A percentile compares a stretch with the other conserved stretches of the same genome.
Conservation (phyloP, 2,797 vertebrate genomes). For the Sebastes taczanowskii region DNA sequence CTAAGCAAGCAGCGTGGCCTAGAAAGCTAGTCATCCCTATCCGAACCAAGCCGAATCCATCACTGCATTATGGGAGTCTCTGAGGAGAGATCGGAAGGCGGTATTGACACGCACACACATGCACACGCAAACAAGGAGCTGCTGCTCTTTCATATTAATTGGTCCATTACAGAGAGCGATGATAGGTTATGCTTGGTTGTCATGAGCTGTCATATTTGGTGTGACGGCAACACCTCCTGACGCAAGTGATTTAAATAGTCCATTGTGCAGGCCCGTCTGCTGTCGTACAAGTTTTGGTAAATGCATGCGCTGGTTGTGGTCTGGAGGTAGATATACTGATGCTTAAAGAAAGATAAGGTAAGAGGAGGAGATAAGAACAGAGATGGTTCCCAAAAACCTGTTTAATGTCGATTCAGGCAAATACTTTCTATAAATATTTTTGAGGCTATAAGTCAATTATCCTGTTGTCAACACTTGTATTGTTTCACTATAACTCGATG, state of each 20-base stretch:
- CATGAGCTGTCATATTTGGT: slow-evolving; percentile 63
- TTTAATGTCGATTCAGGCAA: background rate
- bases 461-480: background rate
- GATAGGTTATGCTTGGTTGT: slow-evolving; percentile 68
- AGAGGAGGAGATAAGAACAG: background rate
- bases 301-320: background rate
- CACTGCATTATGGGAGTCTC: slow-evolving; percentile 85
- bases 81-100: slow-evolving; percentile 76
- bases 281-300: slow-evolving; percentile 17
- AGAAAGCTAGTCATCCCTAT: slow-evolving; percentile 89
- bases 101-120: slow-evolving; percentile 30
- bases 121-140: slow-evolving; percentile 22
- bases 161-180: slow-evolving; percentile 73
- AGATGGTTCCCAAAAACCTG: background rate
- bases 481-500: background rate
- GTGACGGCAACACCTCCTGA: slow-evolving; percentile 59
- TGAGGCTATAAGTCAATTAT: background rate
- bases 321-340: background rate
- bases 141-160: slow-evolving; percentile 75
- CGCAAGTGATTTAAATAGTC: slow-evolving; percentile 66
- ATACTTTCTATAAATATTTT: background rate
- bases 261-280: slow-evolving; percentile 23
- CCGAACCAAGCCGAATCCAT: slow-evolving; percentile 79
- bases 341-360: background rate
- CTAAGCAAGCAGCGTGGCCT: slow-evolving; percentile 82